These are phyloP conservation scores for Agapostemon virescens DNA, from an alignment of 2,888 invertebrate genomes.

Conservation along the genomic window DNA sequence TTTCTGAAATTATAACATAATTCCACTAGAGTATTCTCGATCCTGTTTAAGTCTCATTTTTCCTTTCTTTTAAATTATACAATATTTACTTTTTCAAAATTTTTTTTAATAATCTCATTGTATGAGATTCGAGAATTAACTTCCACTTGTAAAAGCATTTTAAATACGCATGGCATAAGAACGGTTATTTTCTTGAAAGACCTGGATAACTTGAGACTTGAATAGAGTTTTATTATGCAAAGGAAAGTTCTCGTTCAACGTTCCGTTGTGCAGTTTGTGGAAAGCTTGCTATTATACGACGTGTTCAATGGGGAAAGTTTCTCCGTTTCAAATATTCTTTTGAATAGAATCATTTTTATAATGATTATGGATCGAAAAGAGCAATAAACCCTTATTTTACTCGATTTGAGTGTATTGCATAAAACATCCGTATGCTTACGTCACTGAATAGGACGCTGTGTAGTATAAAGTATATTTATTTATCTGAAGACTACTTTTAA, in stretches of 20 bases:
- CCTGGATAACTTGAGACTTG: neutral
- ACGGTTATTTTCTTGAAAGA: neutral
- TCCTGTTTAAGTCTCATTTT: too few species aligned
- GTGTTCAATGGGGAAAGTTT: neutral
- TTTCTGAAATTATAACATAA: too few species aligned
- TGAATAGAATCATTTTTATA: neutral
- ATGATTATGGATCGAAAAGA: neutral
- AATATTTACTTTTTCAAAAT: neutral
- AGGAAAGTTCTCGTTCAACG: neutral
- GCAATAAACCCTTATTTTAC: neutral
- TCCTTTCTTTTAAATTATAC: too few species aligned
- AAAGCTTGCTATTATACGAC: neutral
- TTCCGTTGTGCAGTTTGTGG: neutral
- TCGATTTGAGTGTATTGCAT: too few species aligned
- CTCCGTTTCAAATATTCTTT: neutral
- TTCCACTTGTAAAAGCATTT: neutral
- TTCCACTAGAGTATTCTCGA: too few species aligned
- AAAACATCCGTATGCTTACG: too few species aligned
- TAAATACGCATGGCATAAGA: neutral
- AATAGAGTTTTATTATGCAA: constrained; percentile 3
- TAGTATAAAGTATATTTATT: too few species aligned
- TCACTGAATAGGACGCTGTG: too few species aligned
- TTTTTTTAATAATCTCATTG: neutral
- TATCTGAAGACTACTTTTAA: too few species aligned
- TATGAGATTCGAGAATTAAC: neutral